These are phyloP conservation scores for Catharus bicknelli DNA, from an alignment of 2,113 vertebrate genomes.

Conservation along the genomic window DNA sequence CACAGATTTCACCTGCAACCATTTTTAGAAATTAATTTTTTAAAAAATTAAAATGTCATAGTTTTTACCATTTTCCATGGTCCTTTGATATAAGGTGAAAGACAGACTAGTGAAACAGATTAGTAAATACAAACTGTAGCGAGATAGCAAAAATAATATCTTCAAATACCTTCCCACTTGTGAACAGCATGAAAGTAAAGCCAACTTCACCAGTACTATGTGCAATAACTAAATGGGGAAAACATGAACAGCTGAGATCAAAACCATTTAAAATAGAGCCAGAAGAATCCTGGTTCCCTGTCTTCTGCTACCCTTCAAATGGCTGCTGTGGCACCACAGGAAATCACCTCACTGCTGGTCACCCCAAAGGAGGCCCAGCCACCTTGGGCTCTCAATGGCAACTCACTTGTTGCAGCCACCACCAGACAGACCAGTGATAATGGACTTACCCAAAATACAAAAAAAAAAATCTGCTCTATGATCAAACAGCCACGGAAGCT, in stretches of 20 bases:
- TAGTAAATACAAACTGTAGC: neutral
- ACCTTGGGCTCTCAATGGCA: neutral
- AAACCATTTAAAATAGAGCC: neutral
- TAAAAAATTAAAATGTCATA: neutral
- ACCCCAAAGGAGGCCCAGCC: neutral
- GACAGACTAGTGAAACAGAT: neutral
- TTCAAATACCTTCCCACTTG: neutral
- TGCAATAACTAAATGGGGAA: neutral
- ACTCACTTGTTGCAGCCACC: neutral
- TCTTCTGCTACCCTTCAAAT: neutral
- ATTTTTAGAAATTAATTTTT: neutral
- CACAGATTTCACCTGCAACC: neutral
- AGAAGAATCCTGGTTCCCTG: neutral
- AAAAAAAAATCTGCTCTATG: neutral
- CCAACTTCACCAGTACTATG: neutral
- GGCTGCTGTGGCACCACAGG: neutral
- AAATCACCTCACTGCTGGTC: neutral
- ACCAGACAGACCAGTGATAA: neutral
- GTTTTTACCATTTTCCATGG: neutral
- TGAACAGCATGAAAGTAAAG: neutral
- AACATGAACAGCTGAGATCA: neutral
- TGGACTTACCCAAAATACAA: neutral
- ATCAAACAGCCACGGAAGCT: neutral
- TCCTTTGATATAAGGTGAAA: neutral
- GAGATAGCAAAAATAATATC: neutral